These are phyloP conservation scores for Elymnias hypermnestra DNA, from an alignment of 1,140 invertebrate species.

Conservation along the genomic window DNA sequence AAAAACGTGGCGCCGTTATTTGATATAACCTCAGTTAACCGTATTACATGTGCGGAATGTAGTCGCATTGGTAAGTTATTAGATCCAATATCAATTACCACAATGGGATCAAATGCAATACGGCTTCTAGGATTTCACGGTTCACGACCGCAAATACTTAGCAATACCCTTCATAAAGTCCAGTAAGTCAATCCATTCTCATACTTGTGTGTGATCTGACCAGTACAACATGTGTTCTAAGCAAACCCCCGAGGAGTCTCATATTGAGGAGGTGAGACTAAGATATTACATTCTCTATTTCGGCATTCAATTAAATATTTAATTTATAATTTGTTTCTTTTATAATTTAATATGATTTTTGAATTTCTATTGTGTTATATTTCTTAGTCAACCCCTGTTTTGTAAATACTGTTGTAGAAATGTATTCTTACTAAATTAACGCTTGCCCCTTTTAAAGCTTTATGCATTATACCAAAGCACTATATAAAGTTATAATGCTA, in stretches of 20 bases:
- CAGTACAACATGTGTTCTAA: slow-evolving; percentile 64
- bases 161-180: slow-evolving; percentile 26
- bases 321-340: slow-evolving; percentile 4
- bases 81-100: slow-evolving; percentile 33
- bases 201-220: slow-evolving; percentile 41
- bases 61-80: slow-evolving; percentile 21
- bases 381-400: too few species aligned
- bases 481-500: slow-evolving; percentile 12
- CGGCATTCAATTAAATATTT: too few species aligned
- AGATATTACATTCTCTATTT: too few species aligned
- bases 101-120: slow-evolving; percentile 35
- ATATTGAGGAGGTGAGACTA: slow-evolving; percentile 50
- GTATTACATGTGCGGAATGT: slow-evolving; percentile 18
- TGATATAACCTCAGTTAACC: slow-evolving; percentile 17
- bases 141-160: slow-evolving; percentile 37
- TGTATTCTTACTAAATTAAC: slow-evolving; percentile 14
- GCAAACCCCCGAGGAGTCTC: slow-evolving; percentile 52
- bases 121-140: slow-evolving; percentile 33
- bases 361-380: too few species aligned
- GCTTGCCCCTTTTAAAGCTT: slow-evolving; percentile 15
- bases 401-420: slow-evolving; percentile 3
- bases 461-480: slow-evolving; percentile 15
- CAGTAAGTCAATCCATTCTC: slow-evolving; percentile 56
- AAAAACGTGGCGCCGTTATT: slow-evolving; percentile 9
- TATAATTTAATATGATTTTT: background rate